Conservation (phyloP, 2,888 invertebrate species). For the Diplolepis rosae region DNA sequence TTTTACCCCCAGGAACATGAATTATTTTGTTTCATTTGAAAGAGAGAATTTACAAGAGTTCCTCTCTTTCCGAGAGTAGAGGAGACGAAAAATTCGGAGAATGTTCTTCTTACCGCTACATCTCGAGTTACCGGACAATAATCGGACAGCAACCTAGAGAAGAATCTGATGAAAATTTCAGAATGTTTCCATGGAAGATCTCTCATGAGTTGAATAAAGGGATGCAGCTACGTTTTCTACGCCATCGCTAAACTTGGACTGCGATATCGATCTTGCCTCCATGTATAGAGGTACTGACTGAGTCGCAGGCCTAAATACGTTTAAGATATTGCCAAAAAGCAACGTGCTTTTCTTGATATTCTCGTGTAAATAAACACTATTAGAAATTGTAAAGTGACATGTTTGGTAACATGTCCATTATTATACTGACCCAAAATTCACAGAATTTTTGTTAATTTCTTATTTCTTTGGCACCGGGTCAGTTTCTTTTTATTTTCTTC, state of each 20-base stretch:
- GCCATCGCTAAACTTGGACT: not conserved
- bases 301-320: slow-evolving; percentile 42
- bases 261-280: slow-evolving; percentile 2
- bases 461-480: too few species aligned
- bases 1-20: not conserved
- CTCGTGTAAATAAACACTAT: too few species aligned
- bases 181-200: not conserved
- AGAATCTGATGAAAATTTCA: not conserved
- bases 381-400: too few species aligned
- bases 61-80: not conserved
- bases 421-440: too few species aligned
- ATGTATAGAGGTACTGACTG: not conserved
- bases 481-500: too few species aligned
- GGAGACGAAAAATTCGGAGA: not conserved
- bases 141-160: not conserved
- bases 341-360: slow-evolving; percentile 42
- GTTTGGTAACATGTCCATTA: too few species aligned
- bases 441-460: too few species aligned
- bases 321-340: slow-evolving; percentile 43
- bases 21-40: not conserved
- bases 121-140: not conserved
- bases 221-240: not conserved
- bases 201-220: not conserved
- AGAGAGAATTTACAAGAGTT: not conserved
- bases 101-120: not conserved